phyloP scores from a whole-genome alignment of 2,888 invertebrate genomes.

The Herminia tarsipennalis region DNA sequence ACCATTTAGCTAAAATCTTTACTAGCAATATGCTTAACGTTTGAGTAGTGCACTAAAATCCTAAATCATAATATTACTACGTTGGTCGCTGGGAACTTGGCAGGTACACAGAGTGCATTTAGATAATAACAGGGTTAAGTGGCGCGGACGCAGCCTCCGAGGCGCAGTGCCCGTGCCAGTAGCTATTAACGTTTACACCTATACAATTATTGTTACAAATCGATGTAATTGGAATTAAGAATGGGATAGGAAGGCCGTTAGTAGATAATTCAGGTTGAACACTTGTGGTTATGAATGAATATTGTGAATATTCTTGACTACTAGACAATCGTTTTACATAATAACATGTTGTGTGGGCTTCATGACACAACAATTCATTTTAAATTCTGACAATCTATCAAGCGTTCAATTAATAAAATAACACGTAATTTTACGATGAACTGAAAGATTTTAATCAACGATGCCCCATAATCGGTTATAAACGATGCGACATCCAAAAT shows the following conservation, averaged over 20 bases:
- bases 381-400: too few relatives aligned
- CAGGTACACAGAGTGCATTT: constrained; percentile 56
- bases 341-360: too few relatives aligned
- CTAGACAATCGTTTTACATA: too few relatives aligned
- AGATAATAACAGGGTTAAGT: constrained; percentile 63
- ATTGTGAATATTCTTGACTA: neutral
- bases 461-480: constrained; percentile 78
- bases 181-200: constrained; percentile 70
- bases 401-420: constrained; percentile 5
- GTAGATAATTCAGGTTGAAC: constrained; percentile 19
- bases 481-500: constrained; percentile 73
- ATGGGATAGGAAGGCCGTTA: constrained; percentile 27
- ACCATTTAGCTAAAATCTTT: too few relatives aligned
- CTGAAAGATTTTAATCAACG: constrained; percentile 60
- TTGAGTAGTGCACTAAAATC: neutral
- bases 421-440: constrained; percentile 5
- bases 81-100: constrained; percentile 41
- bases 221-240: constrained; percentile 41
- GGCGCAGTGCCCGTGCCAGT: constrained; percentile 57
- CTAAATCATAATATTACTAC: constrained; percentile 25
- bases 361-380: too few relatives aligned
- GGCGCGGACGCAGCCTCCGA: constrained; percentile 46
- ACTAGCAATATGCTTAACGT: neutral
- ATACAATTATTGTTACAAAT: constrained; percentile 60
- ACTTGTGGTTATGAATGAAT: constrained; percentile 27